Evolutionary conservation across 2,888 invertebrate species (phyloP).

Genomic region (Salpingus planirostris): DNA sequence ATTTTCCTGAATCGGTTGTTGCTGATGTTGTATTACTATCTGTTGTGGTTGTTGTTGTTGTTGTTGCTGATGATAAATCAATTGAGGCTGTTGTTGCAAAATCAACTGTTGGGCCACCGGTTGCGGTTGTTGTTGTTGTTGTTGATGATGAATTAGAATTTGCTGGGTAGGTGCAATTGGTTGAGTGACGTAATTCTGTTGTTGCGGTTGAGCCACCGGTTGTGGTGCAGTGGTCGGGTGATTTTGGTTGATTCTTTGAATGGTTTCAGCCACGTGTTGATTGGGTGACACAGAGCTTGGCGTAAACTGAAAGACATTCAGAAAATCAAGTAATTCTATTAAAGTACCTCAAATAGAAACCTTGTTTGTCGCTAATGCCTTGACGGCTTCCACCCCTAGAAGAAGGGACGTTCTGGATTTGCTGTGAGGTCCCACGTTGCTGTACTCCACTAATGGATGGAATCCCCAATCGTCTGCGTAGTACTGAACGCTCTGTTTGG

Average conservation of each 20-base stretch:
- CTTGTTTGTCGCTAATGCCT: slow-evolving; percentile 37
- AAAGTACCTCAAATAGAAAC: slow-evolving; percentile 13
- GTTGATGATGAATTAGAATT: slow-evolving; percentile 4
- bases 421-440: slow-evolving; percentile 45
- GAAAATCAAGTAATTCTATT: neutral
- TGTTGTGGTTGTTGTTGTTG: slow-evolving; percentile 4
- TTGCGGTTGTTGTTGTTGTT: slow-evolving; percentile 11
- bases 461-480: slow-evolving; percentile 55
- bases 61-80: slow-evolving; percentile 1
- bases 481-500: slow-evolving; percentile 50
- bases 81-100: slow-evolving; percentile 8
- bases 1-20: slow-evolving; percentile 5
- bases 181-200: slow-evolving; percentile 8
- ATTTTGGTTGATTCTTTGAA: slow-evolving; percentile 15
- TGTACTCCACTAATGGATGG: slow-evolving; percentile 53
- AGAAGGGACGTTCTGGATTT: slow-evolving; percentile 46
- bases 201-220: slow-evolving; percentile 11
- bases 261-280: slow-evolving; percentile 11
- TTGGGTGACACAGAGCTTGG: slow-evolving; percentile 7
- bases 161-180: slow-evolving; percentile 6
- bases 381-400: slow-evolving; percentile 48
- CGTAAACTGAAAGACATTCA: slow-evolving; percentile 8
- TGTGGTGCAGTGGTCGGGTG: slow-evolving; percentile 3
- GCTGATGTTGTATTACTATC: slow-evolving; percentile 1
- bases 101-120: slow-evolving; percentile 8